These are phyloP conservation scores for Spizaetus ornatus DNA, from an alignment of 2,113 vertebrate species.

Conservation along the genomic window DNA sequence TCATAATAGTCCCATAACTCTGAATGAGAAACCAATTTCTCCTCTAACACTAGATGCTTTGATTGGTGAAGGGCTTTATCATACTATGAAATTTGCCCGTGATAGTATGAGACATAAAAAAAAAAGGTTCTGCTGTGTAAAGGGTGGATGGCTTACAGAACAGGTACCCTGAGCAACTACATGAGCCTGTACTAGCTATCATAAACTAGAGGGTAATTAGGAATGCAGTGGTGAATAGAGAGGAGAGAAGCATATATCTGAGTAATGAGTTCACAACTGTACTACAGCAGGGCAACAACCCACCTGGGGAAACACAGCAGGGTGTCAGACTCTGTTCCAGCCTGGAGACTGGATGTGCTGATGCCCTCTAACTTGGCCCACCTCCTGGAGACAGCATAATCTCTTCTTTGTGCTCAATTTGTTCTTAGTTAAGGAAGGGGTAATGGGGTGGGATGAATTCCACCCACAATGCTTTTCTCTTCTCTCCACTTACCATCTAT, in stretches of 20 bases:
- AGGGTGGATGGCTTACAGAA: background rate
- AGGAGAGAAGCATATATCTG: background rate
- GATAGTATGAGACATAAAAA: background rate
- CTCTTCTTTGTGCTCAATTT: constrained; percentile 10
- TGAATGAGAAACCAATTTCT: constrained; percentile 52
- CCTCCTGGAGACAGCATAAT: background rate
- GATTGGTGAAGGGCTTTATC: constrained; percentile 56
- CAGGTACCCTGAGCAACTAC: background rate
- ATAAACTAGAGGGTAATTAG: constrained; percentile 55
- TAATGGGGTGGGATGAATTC: constrained; percentile 28
- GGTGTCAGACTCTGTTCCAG: background rate
- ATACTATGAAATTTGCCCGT: constrained; percentile 31
- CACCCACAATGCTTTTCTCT: constrained; percentile 26
- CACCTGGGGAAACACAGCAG: background rate
- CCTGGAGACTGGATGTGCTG: background rate
- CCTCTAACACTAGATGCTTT: constrained; percentile 35
- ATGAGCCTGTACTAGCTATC: background rate
- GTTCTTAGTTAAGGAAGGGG: constrained; percentile 23
- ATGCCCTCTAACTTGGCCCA: background rate
- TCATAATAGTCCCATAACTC: constrained; percentile 67
- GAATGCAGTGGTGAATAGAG: constrained; percentile 24
- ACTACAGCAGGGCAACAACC: constrained; percentile 18
- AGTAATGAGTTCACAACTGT: constrained; percentile 4
- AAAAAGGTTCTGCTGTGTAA: background rate
- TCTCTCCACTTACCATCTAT: background rate